phyloP scores from a whole-genome alignment of 2,888 invertebrate genomes.

The Apantesis nais region DNA sequence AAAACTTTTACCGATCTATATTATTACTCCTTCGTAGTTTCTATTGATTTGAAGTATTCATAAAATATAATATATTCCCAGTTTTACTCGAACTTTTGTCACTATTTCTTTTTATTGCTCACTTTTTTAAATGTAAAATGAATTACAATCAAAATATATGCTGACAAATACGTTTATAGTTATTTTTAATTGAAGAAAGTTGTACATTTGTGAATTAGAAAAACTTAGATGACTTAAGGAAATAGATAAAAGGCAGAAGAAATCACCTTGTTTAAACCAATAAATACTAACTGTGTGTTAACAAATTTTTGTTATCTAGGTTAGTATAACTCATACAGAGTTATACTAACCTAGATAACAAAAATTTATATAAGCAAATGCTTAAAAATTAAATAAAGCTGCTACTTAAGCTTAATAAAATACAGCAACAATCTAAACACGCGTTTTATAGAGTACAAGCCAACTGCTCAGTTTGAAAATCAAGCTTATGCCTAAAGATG shows the following conservation, averaged over 20 bases:
- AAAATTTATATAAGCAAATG: no score
- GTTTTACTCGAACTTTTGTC: not conserved
- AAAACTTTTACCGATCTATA: conserved; percentile 14
- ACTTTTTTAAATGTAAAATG: no score
- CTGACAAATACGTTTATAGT: not conserved
- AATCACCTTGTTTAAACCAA: not conserved
- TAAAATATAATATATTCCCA: not conserved
- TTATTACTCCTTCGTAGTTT: not conserved
- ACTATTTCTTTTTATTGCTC: not conserved
- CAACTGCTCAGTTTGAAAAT: not conserved
- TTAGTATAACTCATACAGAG: not conserved
- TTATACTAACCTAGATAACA: no score
- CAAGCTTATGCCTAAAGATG: not conserved
- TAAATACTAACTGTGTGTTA: not conserved
- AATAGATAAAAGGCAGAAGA: not conserved
- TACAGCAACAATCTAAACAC: not conserved
- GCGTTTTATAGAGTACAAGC: not conserved
- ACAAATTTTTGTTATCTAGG: not conserved
- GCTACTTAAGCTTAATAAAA: not conserved
- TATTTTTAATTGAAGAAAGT: not conserved
- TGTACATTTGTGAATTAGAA: not conserved
- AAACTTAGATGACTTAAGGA: no score
- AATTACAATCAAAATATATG: no score
- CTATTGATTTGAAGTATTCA: not conserved
- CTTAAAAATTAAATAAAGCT: no score